A percentile compares a stretch with the other conserved stretches of the same genome.
Conservation (phyloP, 1,140 invertebrate species). For the Cardiocondyla obscurior region DNA sequence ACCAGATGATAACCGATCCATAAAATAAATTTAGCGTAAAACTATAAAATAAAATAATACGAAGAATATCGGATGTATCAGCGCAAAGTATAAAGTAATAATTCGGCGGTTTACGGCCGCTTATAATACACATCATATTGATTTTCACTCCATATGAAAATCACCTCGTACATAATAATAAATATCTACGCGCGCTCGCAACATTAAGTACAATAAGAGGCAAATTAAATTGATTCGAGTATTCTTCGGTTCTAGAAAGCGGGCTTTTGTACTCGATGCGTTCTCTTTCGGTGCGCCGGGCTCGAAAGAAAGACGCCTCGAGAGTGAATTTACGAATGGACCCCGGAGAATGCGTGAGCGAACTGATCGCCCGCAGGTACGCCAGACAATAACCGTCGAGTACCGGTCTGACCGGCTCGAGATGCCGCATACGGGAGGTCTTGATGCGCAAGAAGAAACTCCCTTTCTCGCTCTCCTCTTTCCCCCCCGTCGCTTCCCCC, state of each 20-base stretch:
- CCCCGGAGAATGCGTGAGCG: conserved; percentile 35
- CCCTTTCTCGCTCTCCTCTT: background rate
- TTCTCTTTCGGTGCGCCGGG: background rate
- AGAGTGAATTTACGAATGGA: conserved; percentile 13
- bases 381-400: conserved; percentile 57
- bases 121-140: background rate
- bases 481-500: background rate
- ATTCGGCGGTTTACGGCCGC: background rate
- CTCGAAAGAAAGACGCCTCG: background rate
- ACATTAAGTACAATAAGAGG: background rate
- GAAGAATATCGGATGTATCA: conserved; percentile 11
- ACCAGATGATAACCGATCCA: conserved; percentile 38
- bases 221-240: background rate
- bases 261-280: background rate
- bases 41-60: conserved; percentile 36
- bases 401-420: conserved; percentile 77
- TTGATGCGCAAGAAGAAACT: conserved; percentile 35
- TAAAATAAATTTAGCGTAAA: conserved; percentile 45
- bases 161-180: background rate
- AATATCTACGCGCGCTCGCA: background rate
- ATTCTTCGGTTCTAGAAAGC: background rate
- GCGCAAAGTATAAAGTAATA: conserved; percentile 21
- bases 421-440: conserved; percentile 72
- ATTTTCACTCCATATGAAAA: background rate
- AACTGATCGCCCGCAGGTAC: conserved; percentile 60